phyloP scores from a whole-genome alignment of 2,888 invertebrate species.

The Bembecia ichneumoniformis region DNA sequence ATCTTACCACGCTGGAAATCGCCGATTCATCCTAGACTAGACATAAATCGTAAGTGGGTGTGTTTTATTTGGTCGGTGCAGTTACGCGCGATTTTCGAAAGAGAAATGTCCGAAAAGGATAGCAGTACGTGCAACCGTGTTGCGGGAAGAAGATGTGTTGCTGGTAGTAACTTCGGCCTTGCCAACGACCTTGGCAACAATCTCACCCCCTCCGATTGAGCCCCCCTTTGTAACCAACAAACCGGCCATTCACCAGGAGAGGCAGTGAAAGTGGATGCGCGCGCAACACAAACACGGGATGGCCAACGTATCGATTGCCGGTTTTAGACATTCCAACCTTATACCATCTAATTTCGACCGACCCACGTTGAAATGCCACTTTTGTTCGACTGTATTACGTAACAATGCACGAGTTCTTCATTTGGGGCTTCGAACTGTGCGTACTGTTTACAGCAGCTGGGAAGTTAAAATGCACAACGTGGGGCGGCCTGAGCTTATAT shows the following conservation, averaged over 20 bases:
- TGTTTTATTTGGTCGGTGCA: slow-evolving; percentile 45
- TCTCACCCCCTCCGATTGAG: slow-evolving; percentile 36
- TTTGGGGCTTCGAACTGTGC: too few relatives aligned
- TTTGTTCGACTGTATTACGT: slow-evolving; percentile 21
- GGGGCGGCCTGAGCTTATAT: too few relatives aligned
- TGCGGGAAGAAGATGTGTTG: slow-evolving; percentile 37
- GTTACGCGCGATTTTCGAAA: slow-evolving; percentile 45
- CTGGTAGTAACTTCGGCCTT: slow-evolving; percentile 57
- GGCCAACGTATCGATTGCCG: slow-evolving; percentile 51
- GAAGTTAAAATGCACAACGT: too few relatives aligned
- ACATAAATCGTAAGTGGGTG: slow-evolving; percentile 35
- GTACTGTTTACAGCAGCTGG: too few relatives aligned
- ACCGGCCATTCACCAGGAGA: slow-evolving; percentile 58
- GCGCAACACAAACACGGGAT: slow-evolving; percentile 49
- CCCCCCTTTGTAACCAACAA: slow-evolving; percentile 40
- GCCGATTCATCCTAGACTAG: slow-evolving; percentile 26
- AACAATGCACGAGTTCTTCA: not conserved
- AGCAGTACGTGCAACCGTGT: slow-evolving; percentile 9
- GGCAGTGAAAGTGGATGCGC: slow-evolving; percentile 48
- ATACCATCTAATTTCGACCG: slow-evolving; percentile 28
- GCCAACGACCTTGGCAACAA: slow-evolving; percentile 47
- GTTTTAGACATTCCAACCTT: slow-evolving; percentile 29
- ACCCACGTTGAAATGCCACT: slow-evolving; percentile 22
- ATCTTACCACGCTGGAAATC: slow-evolving; percentile 1
- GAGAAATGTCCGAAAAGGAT: slow-evolving; percentile 41